Evolutionary conservation across 2,888 invertebrate species (phyloP).

Genomic region (Cordylochernes scorpioides): DNA sequence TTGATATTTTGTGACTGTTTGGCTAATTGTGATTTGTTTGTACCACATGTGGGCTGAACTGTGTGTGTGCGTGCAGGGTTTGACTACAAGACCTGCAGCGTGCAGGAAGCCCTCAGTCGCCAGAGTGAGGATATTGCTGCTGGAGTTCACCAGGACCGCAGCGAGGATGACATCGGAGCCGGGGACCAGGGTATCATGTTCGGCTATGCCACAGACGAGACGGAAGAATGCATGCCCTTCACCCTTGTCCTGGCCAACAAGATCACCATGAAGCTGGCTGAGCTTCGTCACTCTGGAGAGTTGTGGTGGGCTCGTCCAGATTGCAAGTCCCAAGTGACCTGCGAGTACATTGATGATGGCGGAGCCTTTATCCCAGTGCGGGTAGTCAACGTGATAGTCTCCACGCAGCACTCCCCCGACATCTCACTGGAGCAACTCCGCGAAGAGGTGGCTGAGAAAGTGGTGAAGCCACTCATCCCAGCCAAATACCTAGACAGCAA

Average conservation of each 20-base stretch:
- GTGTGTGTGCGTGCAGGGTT: no score
- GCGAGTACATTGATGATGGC: conserved; percentile 70
- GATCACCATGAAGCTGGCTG: conserved; percentile 63
- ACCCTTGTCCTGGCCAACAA: conserved; percentile 74
- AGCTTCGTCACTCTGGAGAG: conserved; percentile 55
- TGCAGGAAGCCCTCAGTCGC: conserved; percentile 27
- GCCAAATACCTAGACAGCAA: conserved; percentile 16
- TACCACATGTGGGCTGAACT: no score
- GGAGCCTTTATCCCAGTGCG: conserved; percentile 72
- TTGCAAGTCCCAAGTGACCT: conserved; percentile 87
- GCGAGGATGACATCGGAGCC: no score
- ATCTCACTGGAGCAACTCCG: no score
- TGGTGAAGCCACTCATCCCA: conserved; percentile 1
- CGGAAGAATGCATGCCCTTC: conserved; percentile 85
- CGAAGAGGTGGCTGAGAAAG: no score
- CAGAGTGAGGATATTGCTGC: conserved; percentile 22
- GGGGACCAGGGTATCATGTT: conserved; percentile 39
- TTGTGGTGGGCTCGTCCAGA: conserved; percentile 90
- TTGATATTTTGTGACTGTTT: no score
- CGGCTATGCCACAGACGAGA: conserved; percentile 93
- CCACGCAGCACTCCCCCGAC: conserved; percentile 22
- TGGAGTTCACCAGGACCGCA: conserved; percentile 25
- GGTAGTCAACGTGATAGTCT: conserved; percentile 20
- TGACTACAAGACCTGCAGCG: no score
- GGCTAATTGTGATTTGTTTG: no score